These are phyloP conservation scores for Spisula solida DNA, from an alignment of 2,888 invertebrate species.

Conservation along the genomic window DNA sequence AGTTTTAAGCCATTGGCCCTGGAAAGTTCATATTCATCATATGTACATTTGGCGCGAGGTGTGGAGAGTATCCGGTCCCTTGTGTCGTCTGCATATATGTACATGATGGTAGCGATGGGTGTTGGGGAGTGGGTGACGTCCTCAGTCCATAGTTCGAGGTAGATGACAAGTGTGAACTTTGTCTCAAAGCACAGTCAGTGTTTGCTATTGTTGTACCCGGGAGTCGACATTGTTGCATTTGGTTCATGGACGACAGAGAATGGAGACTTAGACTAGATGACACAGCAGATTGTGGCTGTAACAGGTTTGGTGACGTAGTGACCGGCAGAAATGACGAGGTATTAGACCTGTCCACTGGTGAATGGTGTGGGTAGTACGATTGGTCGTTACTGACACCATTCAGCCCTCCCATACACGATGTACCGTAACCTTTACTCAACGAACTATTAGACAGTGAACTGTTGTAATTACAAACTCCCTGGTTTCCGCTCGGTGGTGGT, in stretches of 20 bases:
- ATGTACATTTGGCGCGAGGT: constrained; percentile 82
- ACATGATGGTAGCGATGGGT: constrained; percentile 83
- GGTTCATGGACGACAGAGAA: constrained; percentile 72
- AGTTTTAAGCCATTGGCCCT: constrained; percentile 82
- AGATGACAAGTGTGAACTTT: constrained; percentile 74
- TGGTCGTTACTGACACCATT: constrained; percentile 71
- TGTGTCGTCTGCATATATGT: constrained; percentile 86
- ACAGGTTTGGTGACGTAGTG: constrained; percentile 73
- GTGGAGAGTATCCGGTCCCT: constrained; percentile 77
- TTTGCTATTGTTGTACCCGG: constrained; percentile 71
- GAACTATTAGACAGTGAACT: constrained; percentile 59
- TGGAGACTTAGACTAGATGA: constrained; percentile 78
- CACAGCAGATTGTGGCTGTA: constrained; percentile 76
- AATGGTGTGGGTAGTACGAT: constrained; percentile 84
- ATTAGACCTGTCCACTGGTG: constrained; percentile 75
- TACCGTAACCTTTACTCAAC: constrained; percentile 72
- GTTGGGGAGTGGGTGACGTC: constrained; percentile 76
- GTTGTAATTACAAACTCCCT: constrained; percentile 71
- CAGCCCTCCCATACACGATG: constrained; percentile 75
- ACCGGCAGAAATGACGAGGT: constrained; percentile 79
- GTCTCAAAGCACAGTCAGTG: constrained; percentile 80
- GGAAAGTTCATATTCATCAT: constrained; percentile 86
- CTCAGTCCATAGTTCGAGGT: constrained; percentile 79
- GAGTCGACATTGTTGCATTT: constrained; percentile 81
- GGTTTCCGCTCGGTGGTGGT: constrained; percentile 71